A percentile compares a stretch with the other conserved stretches of the same genome.
These are phyloP conservation scores for Urocynchramus pylzowi DNA, from an alignment of 2,113 vertebrate species.

Conservation along the genomic window DNA sequence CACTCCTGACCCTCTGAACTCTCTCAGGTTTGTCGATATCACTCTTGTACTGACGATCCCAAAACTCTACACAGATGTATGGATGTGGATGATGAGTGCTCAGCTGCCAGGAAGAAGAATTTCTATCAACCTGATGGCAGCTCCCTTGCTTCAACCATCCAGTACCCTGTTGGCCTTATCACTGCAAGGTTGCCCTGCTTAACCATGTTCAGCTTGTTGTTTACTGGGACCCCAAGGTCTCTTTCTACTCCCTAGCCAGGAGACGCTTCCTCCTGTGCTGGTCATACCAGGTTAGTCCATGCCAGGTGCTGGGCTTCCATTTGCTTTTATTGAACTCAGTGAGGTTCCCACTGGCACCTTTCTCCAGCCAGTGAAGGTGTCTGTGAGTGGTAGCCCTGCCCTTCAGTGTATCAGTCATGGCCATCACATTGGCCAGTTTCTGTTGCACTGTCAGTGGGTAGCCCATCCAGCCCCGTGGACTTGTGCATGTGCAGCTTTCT, in stretches of 20 bases:
- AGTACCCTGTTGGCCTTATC: background rate
- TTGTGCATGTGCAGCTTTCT: background rate
- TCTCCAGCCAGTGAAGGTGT: background rate
- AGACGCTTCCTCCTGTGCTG: background rate
- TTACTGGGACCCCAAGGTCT: background rate
- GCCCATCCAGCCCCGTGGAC: background rate
- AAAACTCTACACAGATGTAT: background rate
- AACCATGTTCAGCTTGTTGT: background rate
- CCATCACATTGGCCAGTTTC: background rate
- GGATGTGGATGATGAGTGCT: background rate
- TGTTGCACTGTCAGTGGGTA: background rate
- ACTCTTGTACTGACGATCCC: fast-evolving
- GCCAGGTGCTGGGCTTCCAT: background rate
- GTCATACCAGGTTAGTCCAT: background rate
- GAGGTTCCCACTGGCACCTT: background rate
- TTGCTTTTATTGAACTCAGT: background rate
- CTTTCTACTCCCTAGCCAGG: background rate
- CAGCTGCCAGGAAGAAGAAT: background rate
- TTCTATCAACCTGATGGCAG: background rate
- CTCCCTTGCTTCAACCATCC: background rate
- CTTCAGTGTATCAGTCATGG: background rate
- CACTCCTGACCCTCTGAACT: background rate
- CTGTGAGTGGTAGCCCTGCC: background rate
- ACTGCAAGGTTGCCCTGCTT: background rate
- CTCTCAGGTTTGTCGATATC: background rate